Evolutionary conservation across 2,113 vertebrate species (phyloP), one percentile per base, ranked within the genome.

Genomic region (Trochalopteron elliotii): DNA sequence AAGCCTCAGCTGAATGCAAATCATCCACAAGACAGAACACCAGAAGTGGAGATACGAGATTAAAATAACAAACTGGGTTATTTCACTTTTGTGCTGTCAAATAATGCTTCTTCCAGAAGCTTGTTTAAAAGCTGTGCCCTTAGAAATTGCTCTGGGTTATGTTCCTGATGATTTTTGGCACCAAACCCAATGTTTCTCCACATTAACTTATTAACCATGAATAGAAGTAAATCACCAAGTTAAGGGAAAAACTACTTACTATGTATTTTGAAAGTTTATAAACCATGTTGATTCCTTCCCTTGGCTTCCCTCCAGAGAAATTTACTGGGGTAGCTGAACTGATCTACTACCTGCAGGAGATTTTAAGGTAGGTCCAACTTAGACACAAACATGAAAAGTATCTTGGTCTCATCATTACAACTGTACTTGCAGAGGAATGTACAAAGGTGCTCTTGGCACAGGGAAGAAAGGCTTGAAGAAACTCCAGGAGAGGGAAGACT

Each of bases 81-180:
- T 97, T 96, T 95, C 92, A 95, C 82, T 95, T 94, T 68, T 45
- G 80, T 94, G 90, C 96, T 96, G 96, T 97, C 97, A 97, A 97
- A 93, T 95, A 94, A 81, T 80, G 95, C 97, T 96, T 97, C 96
- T 97, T 96, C 94, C 96, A 97, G 96, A 96, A 97, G 91, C 96
- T 95, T 97, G 92, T 95, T 97, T 97, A 97, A 97, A 97, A 94
- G 83, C 82, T 93, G 27, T 95, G 88, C 86, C 97, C 87, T 83
- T 92, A 96, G 93, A 91, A 85, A 97, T 96, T 96, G 93, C 95
- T 96, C 97, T 97, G 97, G 95, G 93, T 97, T 97, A 97, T 96
- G 96, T 97, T 96, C 91, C 95, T 97, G 95, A 97, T 95, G 96
- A 97, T 96, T 94, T 93, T 77, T 97, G 98, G 97, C 97, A 97